A percentile compares a stretch with the other conserved stretches of the same genome.
Evolutionary conservation across 1,140 invertebrate genomes (phyloP).

Genomic region (Pantala flavescens): DNA sequence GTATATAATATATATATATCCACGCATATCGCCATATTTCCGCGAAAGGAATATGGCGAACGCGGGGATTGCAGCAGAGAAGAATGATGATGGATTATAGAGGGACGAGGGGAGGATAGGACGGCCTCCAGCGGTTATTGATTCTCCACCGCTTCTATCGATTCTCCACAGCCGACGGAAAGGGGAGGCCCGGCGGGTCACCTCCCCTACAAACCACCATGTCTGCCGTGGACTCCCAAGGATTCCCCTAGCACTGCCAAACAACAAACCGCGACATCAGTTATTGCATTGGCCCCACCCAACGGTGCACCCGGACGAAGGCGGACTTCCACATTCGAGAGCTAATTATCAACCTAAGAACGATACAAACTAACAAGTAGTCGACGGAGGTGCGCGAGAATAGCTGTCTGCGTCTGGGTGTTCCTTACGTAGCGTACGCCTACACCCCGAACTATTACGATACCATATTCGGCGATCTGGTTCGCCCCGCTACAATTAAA

Average conservation of each 20-base stretch:
- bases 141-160: constrained; percentile 8
- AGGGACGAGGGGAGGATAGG: not conserved
- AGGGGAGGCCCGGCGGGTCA: not conserved
- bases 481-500: too few species aligned
- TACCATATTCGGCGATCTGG: too few species aligned
- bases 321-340: too few species aligned
- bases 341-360: too few species aligned
- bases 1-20: too few species aligned
- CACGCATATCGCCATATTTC: too few species aligned
- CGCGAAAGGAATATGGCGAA: not conserved
- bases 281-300: not conserved
- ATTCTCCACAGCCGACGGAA: not conserved
- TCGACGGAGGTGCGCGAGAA: too few species aligned
- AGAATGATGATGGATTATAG: constrained; percentile 3
- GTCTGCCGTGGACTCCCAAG: not conserved
- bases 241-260: not conserved
- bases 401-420: too few species aligned
- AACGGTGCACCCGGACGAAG: too few species aligned
- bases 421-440: too few species aligned
- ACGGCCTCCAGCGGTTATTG: not conserved
- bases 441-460: too few species aligned
- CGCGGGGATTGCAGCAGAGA: not conserved
- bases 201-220: constrained; percentile 2
- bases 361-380: too few species aligned
- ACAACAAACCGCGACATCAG: constrained; percentile 7